phyloP scores from a whole-genome alignment of 2,113 vertebrate genomes.

The Paracanthobrama guichenoti region DNA sequence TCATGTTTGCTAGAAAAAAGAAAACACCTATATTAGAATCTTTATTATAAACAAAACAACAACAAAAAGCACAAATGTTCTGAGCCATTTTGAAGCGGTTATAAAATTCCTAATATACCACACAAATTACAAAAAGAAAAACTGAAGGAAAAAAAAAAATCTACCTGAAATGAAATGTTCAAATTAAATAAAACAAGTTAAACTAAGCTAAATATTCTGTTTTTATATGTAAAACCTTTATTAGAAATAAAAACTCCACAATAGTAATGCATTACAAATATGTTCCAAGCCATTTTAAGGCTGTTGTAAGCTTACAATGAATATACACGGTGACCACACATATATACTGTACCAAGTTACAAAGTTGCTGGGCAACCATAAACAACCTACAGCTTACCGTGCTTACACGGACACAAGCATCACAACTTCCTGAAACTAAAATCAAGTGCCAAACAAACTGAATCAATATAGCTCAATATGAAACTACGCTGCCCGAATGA shows the following conservation, averaged over 20 bases:
- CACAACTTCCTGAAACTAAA: not conserved
- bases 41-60: no score
- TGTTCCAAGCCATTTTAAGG: not conserved
- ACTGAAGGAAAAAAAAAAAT: no score
- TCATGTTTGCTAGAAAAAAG: no score
- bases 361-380: not conserved
- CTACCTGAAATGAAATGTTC: no score
- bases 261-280: not conserved
- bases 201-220: no score
- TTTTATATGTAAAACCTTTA: not conserved
- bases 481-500: not conserved
- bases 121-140: no score
- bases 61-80: no score
- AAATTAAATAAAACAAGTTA: no score
- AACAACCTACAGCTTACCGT: not conserved
- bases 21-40: no score
- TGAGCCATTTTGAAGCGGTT: no score
- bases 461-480: not conserved
- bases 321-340: not conserved
- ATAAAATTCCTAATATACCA: no score
- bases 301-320: not conserved
- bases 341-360: not conserved
- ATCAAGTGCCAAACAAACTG: not conserved
- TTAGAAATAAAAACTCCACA: not conserved
- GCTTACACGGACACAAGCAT: not conserved